Conservation (phyloP, 2,797 vertebrate genomes). For the Acomys russatus region DNA sequence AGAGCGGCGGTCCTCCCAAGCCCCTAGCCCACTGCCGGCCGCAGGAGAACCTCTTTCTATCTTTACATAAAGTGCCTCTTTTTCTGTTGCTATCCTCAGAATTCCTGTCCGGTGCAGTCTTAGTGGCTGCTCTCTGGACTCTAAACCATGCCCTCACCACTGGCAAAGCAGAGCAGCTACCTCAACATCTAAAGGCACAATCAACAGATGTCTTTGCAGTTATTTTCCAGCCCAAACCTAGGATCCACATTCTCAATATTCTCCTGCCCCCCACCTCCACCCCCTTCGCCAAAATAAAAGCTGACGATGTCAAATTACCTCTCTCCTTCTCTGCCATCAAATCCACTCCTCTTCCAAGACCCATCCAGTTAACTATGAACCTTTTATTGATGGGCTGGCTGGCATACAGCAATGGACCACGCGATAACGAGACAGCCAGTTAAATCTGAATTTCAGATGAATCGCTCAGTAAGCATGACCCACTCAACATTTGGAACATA, state of each 20-base stretch:
- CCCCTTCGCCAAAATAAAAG: not conserved
- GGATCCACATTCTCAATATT: not conserved
- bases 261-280: not conserved
- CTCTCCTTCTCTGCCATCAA: not conserved
- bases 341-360: not conserved
- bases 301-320: not conserved
- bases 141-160: not conserved
- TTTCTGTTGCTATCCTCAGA: not conserved
- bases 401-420: not conserved
- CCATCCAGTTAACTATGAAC: not conserved
- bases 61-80: not conserved
- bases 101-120: not conserved
- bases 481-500: not conserved
- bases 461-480: not conserved
- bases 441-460: slow-evolving; percentile 33
- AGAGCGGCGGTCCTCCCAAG: not conserved
- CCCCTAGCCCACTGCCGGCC: not conserved
- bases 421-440: not conserved
- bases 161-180: not conserved
- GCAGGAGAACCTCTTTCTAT: not conserved
- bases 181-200: not conserved
- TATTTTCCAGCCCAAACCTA: not conserved
- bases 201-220: not conserved
- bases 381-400: not conserved
- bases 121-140: not conserved